Evolutionary conservation across 2,797 vertebrate genomes (phyloP), one percentile per base, ranked within the genome.

Genomic region (Enteromius radiatus): DNA sequence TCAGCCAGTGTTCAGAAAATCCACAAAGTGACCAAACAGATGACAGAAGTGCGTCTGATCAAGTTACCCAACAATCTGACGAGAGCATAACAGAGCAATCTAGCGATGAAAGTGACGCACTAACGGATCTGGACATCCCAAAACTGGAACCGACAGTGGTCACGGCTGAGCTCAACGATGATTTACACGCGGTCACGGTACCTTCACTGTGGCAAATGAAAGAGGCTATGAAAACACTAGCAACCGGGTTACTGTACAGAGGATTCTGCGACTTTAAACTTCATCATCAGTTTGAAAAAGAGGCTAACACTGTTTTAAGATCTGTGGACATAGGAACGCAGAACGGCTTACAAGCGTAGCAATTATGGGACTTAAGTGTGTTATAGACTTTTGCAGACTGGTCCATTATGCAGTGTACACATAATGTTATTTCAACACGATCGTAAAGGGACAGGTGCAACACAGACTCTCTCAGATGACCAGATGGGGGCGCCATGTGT

Each of bases 261-360:
- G 85, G 85, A 28, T 85, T 88, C 8, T 59, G 80, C 19, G 78
- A 88, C 78, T 88, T 88, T 65, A 78, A 76, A n/a, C 85, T 88
- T 10, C 83, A 86, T 21, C 87, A 88, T 38, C 80, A 83, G 3
- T 88, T 88, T 71, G 78, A 86, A 68, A 76, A 81, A 19, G 83
- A 88, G 67, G 87, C 86, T 31, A 47, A 61, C 2, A 67, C 49
- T 41, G 67, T 85, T 61, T 41, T 87, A 19, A 81, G 75, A 68
- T 85, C 81, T 23, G 1, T 76, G 81, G 21, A 41, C 5, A 64
- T 43, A 3, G 21, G 49, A 31, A 45, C 67, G 1, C 61, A 84
- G 5, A 75, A 81, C 15, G 68, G 70, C 45, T 81, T 47, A 21
- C 41, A 83, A 78, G 73, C 76, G 3, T 82, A 28, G n/a, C 43